phyloP scores from a whole-genome alignment of 2,888 invertebrate species.

The Myathropa florea region DNA sequence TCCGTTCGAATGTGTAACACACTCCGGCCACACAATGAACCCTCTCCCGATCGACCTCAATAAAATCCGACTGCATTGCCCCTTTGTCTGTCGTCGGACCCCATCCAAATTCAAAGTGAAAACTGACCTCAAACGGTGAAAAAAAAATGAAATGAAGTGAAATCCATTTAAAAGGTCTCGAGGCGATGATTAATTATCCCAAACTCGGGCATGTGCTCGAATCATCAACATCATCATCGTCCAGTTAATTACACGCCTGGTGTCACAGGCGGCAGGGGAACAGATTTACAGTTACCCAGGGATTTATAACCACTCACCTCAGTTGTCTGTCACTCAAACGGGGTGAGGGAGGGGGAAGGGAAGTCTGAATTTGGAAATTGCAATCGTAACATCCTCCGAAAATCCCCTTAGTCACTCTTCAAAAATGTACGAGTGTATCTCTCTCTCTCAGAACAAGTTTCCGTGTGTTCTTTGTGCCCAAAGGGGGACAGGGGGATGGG shows the following conservation, averaged over 20 bases:
- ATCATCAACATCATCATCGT: slow-evolving; percentile 38
- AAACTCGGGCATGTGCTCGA: slow-evolving; percentile 20
- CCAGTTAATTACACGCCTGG: slow-evolving; percentile 55
- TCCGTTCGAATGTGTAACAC: background rate
- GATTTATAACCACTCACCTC: slow-evolving; percentile 40
- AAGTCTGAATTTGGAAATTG: slow-evolving; percentile 53
- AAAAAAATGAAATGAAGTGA: background rate
- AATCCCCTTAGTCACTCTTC: slow-evolving; percentile 43
- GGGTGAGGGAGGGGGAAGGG: background rate
- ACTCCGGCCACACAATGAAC: background rate
- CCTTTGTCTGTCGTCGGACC: background rate
- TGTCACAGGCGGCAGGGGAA: background rate
- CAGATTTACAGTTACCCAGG: background rate
- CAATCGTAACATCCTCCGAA: background rate
- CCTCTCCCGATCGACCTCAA: background rate
- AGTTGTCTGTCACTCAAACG: slow-evolving; percentile 42
- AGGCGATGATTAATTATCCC: slow-evolving; percentile 50
- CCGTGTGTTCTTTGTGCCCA: background rate
- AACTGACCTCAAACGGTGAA: slow-evolving; percentile 55
- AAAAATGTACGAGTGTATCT: background rate
- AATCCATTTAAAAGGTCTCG: slow-evolving; percentile 19
- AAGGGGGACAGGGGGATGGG: background rate
- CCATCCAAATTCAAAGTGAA: background rate
- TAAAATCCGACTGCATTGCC: background rate
- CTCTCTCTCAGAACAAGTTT: background rate